phyloP scores from a whole-genome alignment of 2,113 vertebrate genomes.

The Salvator merianae region DNA sequence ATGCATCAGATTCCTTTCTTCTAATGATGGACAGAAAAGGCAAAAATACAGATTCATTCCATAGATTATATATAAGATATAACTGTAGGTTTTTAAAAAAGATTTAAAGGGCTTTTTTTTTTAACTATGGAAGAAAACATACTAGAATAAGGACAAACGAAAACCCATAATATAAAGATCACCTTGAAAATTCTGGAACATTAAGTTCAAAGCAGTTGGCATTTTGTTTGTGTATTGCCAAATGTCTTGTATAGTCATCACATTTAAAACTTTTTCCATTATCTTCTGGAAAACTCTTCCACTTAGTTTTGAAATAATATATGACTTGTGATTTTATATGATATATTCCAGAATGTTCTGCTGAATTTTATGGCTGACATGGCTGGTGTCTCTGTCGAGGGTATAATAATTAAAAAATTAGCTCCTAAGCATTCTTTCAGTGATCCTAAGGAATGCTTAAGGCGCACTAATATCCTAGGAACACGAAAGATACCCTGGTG shows the following conservation, averaged over 20 bases:
- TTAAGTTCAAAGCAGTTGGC: neutral
- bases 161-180: neutral
- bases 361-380: too few species aligned
- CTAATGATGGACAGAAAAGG: neutral
- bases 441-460: too few species aligned
- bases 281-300: neutral
- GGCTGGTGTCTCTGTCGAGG: too few species aligned
- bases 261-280: neutral
- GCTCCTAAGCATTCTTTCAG: too few species aligned
- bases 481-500: too few species aligned
- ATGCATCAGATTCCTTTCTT: neutral
- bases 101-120: neutral
- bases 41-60: neutral
- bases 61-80: neutral
- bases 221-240: neutral
- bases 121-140: neutral
- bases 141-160: neutral
- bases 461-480: too few species aligned
- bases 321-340: too few species aligned
- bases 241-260: neutral
- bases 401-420: too few species aligned
- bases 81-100: neutral
- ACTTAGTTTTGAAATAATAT: neutral
- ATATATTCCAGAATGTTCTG: too few species aligned
- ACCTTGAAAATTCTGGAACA: neutral